Base-by-base conservation (phyloP, 37 sponge, comb jelly and placozoan genomes). In the Axinella damicornis region DNA sequence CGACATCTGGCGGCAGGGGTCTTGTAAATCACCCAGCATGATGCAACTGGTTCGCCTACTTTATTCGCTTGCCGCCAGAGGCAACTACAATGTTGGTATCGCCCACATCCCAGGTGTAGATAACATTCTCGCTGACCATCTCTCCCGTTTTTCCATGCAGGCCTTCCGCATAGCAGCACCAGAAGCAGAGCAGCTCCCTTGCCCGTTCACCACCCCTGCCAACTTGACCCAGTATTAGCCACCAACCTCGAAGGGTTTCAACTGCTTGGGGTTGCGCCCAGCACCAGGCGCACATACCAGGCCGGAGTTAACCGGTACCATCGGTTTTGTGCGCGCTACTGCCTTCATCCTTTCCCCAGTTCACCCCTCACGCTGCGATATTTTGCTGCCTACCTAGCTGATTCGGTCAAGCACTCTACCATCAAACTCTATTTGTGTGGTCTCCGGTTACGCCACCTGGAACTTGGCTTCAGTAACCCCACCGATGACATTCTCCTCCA, bases 11-110 rank as follows among this genome's bases (percentile, higher is more conserved):
- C 21, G 21, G 19, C 24, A 28, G 56, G 64, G 58, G 30, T 38
- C 84, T 5, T 73, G 35, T 14, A 33, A 60, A 25, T 56, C 14
- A 24, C 28, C 32, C 33, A 38, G 32, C 32, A 57, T 74, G 19
- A 83, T 83, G 84, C 24, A 24, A n/a, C 64, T 83, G 32, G 64
- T 83, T 27, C 74, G 74, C n/a, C 20, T 14, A 28, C 74, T 83
- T 5, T 62, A 56, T 27, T 74, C 75, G 31, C 31, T 18, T 27
- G 61, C 74, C 6, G 74, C 84, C 0, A 16, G 39, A 19, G 21
- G 32, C 38, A 37, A 53, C 19, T 74, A 59, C 35, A 11, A 25
- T 37, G 65, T 74, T 13, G 16, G 31, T 5, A n/a, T 62, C 20
- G 52, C 40, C 19, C 74, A 83, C 75, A 72, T 83, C 11, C 73